Evolutionary conservation across 2,113 vertebrate genomes (phyloP).

Genomic region (Heteronetta atricapilla): DNA sequence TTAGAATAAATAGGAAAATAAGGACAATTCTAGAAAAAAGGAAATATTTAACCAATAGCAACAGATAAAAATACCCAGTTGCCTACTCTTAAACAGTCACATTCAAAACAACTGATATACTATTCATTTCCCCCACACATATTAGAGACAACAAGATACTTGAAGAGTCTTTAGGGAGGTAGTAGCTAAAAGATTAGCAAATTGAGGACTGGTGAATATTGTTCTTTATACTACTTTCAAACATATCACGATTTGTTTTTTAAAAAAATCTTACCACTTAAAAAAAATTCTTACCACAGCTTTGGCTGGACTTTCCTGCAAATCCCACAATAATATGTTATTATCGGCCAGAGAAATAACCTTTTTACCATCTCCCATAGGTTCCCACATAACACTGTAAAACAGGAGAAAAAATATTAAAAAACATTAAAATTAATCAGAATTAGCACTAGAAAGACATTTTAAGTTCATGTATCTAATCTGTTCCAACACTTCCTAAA

Average conservation of each 20-base stretch:
- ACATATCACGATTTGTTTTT: not conserved
- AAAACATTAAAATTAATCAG: not conserved
- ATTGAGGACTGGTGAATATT: not conserved
- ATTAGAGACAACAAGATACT: not conserved
- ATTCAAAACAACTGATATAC: not conserved
- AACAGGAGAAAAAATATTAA: not conserved
- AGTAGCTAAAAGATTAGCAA: not conserved
- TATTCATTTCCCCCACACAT: not conserved
- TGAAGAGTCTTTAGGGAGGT: not conserved
- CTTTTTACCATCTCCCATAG: constrained; percentile 92
- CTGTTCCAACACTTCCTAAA: not conserved
- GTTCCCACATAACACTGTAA: constrained; percentile 93
- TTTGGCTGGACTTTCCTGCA: constrained; percentile 89
- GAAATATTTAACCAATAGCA: not conserved
- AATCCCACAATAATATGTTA: constrained; percentile 92
- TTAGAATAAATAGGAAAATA: not conserved
- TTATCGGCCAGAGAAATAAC: constrained; percentile 94
- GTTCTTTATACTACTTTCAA: not conserved
- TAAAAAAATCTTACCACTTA: no score
- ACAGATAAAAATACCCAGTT: not conserved
- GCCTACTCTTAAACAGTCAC: not conserved
- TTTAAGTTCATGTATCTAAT: not conserved
- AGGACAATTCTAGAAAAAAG: not conserved
- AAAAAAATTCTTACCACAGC: constrained; percentile 83
- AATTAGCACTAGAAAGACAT: not conserved